Percentiles rank a stretch among this genome's conserved stretches.
phyloP scores from a whole-genome alignment of 1,140 invertebrate species.

The Sesamia nonagrioides region DNA sequence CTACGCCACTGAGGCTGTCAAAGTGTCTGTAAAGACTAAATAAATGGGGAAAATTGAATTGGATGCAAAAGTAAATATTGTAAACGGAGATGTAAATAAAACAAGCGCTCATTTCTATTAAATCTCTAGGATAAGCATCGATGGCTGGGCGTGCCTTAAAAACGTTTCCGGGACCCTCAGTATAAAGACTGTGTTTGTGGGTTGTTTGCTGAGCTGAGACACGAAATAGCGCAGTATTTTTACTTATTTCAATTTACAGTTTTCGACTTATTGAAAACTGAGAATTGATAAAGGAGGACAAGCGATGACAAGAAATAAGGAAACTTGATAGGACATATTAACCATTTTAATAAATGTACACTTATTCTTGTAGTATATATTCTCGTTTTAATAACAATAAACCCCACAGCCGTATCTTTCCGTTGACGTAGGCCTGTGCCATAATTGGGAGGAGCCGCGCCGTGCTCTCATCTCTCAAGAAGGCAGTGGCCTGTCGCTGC shows the following conservation, averaged over 20 bases:
- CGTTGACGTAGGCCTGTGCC: too few species aligned
- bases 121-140: background rate
- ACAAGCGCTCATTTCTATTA: background rate
- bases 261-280: too few species aligned
- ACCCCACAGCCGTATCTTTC: too few species aligned
- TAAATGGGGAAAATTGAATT: background rate
- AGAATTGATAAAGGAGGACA: too few species aligned
- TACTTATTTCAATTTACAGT: too few species aligned
- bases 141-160: background rate
- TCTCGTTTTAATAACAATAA: background rate
- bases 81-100: background rate
- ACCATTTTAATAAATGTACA: background rate
- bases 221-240: background rate
- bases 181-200: constrained; percentile 6
- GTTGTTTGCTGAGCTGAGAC: background rate
- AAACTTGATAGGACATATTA: too few species aligned
- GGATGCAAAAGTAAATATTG: background rate
- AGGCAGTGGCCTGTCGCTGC: too few species aligned
- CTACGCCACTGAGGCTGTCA: too few species aligned
- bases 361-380: background rate
- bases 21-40: too few species aligned
- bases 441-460: too few species aligned
- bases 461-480: too few species aligned
- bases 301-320: too few species aligned
- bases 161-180: background rate